Conservation (phyloP, 2,888 invertebrate genomes). For the Aporophyla nigra region DNA sequence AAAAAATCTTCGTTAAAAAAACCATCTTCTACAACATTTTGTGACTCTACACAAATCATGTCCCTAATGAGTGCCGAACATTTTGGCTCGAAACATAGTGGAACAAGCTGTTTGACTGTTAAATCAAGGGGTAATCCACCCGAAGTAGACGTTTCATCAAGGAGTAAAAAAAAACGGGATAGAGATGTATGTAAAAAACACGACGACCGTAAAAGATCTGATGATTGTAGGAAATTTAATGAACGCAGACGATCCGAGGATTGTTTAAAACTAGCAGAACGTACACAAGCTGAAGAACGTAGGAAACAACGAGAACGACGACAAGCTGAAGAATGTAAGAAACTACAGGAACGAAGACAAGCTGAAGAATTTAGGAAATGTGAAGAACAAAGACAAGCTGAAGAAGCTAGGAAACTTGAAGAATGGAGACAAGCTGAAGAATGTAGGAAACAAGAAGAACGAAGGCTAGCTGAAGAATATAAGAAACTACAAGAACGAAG, state of each 20-base stretch:
- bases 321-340: not conserved
- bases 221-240: slow-evolving; percentile 11
- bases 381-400: not conserved
- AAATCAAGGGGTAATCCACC: not conserved
- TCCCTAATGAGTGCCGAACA: slow-evolving; percentile 33
- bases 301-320: slow-evolving; percentile 3
- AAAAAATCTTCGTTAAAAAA: slow-evolving; percentile 51
- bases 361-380: not conserved
- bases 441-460: not conserved
- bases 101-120: slow-evolving; percentile 4
- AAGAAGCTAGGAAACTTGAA: not conserved
- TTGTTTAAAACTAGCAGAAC: not conserved
- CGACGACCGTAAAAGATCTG: slow-evolving; percentile 10
- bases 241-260: slow-evolving; percentile 5
- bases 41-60: slow-evolving; percentile 13
- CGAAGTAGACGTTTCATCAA: not conserved
- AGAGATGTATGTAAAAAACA: slow-evolving; percentile 22
- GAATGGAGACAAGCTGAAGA: not conserved
- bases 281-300: not conserved
- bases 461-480: not conserved
- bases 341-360: not conserved
- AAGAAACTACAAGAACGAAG: not conserved
- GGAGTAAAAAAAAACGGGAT: slow-evolving; percentile 23
- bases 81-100: not conserved
- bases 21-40: not conserved